Conservation (phyloP, 1,140 invertebrate genomes). For the Colletes latitarsis region DNA sequence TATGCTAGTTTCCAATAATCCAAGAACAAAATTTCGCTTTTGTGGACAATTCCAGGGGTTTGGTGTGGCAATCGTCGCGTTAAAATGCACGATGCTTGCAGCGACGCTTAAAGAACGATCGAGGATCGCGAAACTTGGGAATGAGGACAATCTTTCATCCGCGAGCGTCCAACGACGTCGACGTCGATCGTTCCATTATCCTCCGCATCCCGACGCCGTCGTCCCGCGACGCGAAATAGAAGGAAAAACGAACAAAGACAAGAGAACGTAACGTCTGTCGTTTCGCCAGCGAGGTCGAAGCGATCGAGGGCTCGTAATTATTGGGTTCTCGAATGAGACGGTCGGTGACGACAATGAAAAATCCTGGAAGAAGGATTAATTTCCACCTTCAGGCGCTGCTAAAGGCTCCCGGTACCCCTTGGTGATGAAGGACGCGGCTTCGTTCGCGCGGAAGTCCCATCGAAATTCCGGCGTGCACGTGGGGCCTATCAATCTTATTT, state of each 20-base stretch:
- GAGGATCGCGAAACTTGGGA: too few species aligned
- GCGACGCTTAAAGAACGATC: too few species aligned
- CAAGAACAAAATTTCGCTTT: too few species aligned
- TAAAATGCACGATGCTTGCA: too few species aligned
- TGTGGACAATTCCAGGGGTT: too few species aligned
- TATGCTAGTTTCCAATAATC: too few species aligned
- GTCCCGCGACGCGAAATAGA: neutral
- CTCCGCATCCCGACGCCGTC: slow-evolving; percentile 25
- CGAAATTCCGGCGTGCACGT: slow-evolving; percentile 54
- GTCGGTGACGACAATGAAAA: slow-evolving; percentile 64
- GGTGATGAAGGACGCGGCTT: slow-evolving; percentile 14
- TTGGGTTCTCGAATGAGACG: slow-evolving; percentile 40
- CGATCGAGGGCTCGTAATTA: slow-evolving; percentile 59
- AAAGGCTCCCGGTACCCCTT: slow-evolving; percentile 8
- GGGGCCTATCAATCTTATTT: slow-evolving; percentile 64
- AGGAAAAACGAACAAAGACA: slow-evolving; percentile 7
- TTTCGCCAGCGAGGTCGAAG: slow-evolving; percentile 42
- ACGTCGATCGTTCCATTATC: slow-evolving; percentile 24
- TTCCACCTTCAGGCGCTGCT: slow-evolving; percentile 38
- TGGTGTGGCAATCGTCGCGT: too few species aligned
- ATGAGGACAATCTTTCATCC: too few species aligned
- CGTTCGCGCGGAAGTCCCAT: slow-evolving; percentile 52
- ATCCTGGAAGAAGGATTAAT: slow-evolving; percentile 61
- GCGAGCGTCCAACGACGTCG: too few species aligned
- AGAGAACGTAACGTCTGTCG: slow-evolving; percentile 43